Percentiles rank a stretch among this genome's conserved stretches.
Evolutionary conservation across 2,797 vertebrate genomes (phyloP).

Genomic region (Glossophaga mutica): DNA sequence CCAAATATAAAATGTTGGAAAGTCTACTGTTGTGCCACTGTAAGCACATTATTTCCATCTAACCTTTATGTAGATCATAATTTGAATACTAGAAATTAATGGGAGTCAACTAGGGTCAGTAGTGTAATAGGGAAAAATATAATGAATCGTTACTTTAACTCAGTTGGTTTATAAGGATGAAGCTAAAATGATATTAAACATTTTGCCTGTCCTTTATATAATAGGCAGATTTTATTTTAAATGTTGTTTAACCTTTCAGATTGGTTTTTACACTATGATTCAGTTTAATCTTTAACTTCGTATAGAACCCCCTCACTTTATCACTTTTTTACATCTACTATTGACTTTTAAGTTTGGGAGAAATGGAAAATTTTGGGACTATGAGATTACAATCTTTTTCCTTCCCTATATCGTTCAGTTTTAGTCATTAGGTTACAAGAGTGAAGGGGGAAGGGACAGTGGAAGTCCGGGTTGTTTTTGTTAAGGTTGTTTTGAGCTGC

Average conservation of each 20-base stretch:
- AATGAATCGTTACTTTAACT: conserved; percentile 29
- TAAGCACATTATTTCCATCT: conserved; percentile 27
- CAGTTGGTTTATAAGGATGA: conserved; percentile 50
- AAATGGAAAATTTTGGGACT: conserved; percentile 7
- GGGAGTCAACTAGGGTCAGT: neutral
- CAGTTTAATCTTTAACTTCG: conserved; percentile 39
- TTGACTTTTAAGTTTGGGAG: conserved; percentile 9
- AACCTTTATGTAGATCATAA: neutral
- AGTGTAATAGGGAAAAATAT: conserved; percentile 24
- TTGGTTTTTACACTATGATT: conserved; percentile 27
- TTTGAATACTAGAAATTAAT: conserved; percentile 21
- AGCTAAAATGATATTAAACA: conserved; percentile 12
- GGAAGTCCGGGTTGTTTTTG: conserved; percentile 1
- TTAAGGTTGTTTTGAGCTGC: conserved; percentile 14
- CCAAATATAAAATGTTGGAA: conserved; percentile 30
- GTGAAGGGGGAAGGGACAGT: neutral
- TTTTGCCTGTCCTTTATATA: conserved; percentile 35
- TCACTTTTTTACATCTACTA: neutral
- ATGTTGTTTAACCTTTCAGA: conserved; percentile 4
- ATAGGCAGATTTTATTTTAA: conserved; percentile 44
- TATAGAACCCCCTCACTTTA: neutral
- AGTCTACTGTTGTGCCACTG: neutral
- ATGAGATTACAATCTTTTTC: neutral
- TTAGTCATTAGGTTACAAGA: conserved; percentile 23
- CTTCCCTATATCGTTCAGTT: neutral